Evolutionary conservation across 2,888 invertebrate genomes (phyloP).

Genomic region (Nysson spinosus): DNA sequence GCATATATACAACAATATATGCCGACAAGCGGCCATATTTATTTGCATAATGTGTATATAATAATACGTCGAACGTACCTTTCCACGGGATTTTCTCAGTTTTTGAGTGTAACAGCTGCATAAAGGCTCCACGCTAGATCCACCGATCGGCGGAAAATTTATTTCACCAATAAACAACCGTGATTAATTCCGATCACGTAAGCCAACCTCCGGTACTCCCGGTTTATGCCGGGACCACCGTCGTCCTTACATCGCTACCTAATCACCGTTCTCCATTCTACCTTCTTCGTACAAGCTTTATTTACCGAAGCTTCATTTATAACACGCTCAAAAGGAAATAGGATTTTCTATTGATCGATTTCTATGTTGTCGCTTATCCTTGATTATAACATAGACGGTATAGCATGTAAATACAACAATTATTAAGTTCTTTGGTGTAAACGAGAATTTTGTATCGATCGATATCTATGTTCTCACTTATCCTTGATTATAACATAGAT

Average conservation of each 20-base stretch:
- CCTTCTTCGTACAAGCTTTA: background rate
- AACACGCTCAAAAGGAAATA: too few species aligned
- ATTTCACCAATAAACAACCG: constrained; percentile 60
- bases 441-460: too few species aligned
- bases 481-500: too few species aligned
- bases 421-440: too few species aligned
- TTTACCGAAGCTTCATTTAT: background rate
- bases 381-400: too few species aligned
- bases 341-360: too few species aligned
- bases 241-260: constrained; percentile 8
- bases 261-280: constrained; percentile 13
- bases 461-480: too few species aligned
- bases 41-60: too few species aligned
- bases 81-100: constrained; percentile 19
- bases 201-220: constrained; percentile 27
- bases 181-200: constrained; percentile 61
- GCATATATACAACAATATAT: too few species aligned
- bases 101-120: constrained; percentile 51
- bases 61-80: constrained; percentile 12
- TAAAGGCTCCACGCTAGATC: constrained; percentile 27
- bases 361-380: too few species aligned
- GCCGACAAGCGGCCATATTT: too few species aligned
- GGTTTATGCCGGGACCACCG: background rate
- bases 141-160: constrained; percentile 54
- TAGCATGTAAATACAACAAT: too few species aligned